Conservation (phyloP, 2,797 vertebrate genomes). For the Onychomys torridus region DNA sequence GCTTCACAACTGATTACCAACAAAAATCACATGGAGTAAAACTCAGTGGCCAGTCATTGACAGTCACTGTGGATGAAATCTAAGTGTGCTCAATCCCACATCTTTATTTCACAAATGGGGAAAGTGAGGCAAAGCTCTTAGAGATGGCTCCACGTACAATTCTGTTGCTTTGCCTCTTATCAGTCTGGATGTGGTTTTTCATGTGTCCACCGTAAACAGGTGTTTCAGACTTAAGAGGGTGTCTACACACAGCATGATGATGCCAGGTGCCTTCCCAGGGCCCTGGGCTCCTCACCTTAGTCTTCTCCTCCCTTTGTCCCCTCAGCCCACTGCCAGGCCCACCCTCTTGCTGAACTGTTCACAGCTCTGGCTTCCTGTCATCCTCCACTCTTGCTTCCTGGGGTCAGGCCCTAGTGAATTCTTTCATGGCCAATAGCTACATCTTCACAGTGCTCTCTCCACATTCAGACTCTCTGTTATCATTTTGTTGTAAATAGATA, state of each 20-base stretch:
- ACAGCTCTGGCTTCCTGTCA: not conserved
- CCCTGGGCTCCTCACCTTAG: no score
- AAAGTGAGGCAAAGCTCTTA: not conserved
- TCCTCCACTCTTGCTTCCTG: not conserved
- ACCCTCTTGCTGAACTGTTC: not conserved
- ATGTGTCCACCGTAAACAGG: not conserved
- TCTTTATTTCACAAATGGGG: not conserved
- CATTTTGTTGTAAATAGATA: not conserved
- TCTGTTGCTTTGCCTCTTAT: not conserved
- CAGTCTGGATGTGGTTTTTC: not conserved
- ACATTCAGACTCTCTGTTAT: not conserved
- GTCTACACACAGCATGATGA: not conserved
- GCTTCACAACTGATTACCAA: constrained; percentile 23
- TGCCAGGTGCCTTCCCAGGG: not conserved
- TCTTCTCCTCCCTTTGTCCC: not conserved
- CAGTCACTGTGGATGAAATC: not conserved
- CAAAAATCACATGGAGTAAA: constrained; percentile 17
- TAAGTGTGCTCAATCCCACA: not conserved
- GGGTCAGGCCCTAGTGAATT: not conserved
- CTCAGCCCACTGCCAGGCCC: not conserved
- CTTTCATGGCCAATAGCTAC: not conserved
- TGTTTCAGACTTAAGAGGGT: not conserved
- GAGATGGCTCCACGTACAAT: not conserved
- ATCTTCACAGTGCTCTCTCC: not conserved
- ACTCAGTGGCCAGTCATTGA: not conserved